Evolutionary conservation across 2,888 invertebrate species (phyloP).

Genomic region (Yponomeuta sedellus): DNA sequence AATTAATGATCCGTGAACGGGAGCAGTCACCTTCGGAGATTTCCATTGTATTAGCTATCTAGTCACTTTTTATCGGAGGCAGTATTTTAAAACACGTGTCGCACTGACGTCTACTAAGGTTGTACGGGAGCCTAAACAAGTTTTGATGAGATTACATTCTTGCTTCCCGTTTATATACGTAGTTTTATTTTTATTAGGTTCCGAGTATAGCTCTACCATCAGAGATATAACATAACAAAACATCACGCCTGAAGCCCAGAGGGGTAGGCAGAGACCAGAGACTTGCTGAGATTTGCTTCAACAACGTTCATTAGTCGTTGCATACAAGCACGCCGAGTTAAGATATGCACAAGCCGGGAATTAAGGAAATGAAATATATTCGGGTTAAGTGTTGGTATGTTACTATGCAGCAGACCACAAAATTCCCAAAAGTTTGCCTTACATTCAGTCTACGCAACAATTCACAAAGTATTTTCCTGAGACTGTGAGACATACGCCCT

Average conservation of each 20-base stretch:
- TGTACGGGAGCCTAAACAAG: conserved; percentile 44
- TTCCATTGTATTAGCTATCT: conserved; percentile 35
- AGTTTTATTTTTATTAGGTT: conserved; percentile 8
- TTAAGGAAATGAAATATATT: not conserved
- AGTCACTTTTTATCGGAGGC: conserved; percentile 65
- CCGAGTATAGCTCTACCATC: not conserved
- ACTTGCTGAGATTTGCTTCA: no score
- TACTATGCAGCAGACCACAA: not conserved
- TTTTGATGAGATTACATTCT: conserved; percentile 19
- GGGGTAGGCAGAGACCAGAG: no score
- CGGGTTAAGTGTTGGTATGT: not conserved
- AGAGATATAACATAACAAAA: no score
- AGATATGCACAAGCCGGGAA: not conserved
- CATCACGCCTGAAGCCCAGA: no score
- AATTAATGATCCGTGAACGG: conserved; percentile 71
- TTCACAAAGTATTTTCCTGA: not conserved
- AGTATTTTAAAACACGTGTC: conserved; percentile 64
- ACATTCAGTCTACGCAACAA: not conserved
- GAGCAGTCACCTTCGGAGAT: conserved; percentile 47
- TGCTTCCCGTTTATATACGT: not conserved
- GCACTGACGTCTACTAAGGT: conserved; percentile 37
- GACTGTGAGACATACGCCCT: not conserved
- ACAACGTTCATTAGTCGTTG: no score
- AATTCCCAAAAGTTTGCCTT: not conserved
- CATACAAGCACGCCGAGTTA: no score